Conservation (phyloP, 1,140 invertebrate genomes). For the Neodiprion virginianus region DNA sequence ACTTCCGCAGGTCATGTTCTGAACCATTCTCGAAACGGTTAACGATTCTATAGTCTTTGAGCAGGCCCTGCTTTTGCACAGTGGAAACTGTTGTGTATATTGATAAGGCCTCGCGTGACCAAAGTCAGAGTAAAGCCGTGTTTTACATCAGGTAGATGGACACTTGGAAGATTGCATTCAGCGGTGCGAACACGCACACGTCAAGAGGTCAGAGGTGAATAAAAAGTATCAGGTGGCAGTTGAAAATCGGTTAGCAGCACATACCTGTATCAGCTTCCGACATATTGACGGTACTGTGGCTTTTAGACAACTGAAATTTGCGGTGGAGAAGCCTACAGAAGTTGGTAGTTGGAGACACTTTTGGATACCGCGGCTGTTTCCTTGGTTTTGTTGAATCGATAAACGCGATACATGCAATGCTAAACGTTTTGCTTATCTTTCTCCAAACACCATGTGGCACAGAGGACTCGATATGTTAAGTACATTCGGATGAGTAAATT, state of each 20-base stretch:
- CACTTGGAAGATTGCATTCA: conserved; percentile 37
- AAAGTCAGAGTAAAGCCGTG: not conserved
- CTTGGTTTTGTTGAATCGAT: conserved; percentile 60
- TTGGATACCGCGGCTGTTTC: conserved; percentile 41
- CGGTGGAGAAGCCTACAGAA: conserved; percentile 19
- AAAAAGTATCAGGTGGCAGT: too few relatives aligned
- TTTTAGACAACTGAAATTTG: conserved; percentile 13
- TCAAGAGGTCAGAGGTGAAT: conserved; percentile 17
- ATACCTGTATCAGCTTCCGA: conserved; percentile 55
- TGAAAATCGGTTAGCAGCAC: conserved; percentile 23
- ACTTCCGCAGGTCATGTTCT: too few relatives aligned
- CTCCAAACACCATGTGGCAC: not conserved
- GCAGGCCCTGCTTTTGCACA: too few relatives aligned
- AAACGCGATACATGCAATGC: not conserved
- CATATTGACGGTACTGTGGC: conserved; percentile 43
- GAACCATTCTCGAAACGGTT: too few relatives aligned
- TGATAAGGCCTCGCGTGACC: not conserved
- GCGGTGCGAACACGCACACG: conserved; percentile 33
- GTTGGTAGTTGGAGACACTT: conserved; percentile 49
- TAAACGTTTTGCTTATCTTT: not conserved
- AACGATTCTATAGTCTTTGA: too few relatives aligned
- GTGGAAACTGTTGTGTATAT: too few relatives aligned
- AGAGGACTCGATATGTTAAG: not conserved
- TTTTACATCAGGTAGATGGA: conserved; percentile 22
- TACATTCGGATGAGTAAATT: too few relatives aligned